Conservation (phyloP, 1,140 invertebrate species). For the Leptopilina clavipes region DNA sequence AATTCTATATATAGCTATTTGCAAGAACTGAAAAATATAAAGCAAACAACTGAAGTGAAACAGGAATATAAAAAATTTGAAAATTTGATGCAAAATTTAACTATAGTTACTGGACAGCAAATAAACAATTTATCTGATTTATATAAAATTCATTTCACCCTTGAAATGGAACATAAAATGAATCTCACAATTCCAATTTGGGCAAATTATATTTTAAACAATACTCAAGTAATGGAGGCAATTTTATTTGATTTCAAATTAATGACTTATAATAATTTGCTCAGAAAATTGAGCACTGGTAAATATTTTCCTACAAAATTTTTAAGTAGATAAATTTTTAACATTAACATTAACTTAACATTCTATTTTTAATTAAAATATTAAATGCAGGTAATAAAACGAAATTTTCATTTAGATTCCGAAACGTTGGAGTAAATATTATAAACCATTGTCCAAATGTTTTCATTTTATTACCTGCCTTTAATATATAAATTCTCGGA, state of each 20-base stretch:
- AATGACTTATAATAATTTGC: not conserved
- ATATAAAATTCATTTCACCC: not conserved
- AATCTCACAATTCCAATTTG: not conserved
- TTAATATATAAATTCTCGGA: too few species aligned
- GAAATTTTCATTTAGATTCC: too few species aligned
- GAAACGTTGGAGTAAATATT: too few species aligned
- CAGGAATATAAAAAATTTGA: not conserved
- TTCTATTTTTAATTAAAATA: too few species aligned
- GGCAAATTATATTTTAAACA: not conserved
- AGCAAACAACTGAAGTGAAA: not conserved
- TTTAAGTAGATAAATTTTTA: not conserved
- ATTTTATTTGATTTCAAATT: not conserved
- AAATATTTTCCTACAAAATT: not conserved
- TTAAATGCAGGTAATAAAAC: too few species aligned
- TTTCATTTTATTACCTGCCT: too few species aligned
- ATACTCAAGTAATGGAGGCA: not conserved
- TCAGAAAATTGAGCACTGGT: constrained; percentile 19
- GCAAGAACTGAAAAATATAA: not conserved
- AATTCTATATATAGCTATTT: not conserved
- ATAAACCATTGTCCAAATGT: too few species aligned
- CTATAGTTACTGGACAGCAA: not conserved
- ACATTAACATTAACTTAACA: too few species aligned
- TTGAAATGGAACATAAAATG: not conserved
- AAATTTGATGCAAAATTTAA: not conserved
- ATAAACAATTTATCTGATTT: not conserved